Evolutionary conservation across 1,140 invertebrate species (phyloP), one percentile per base, ranked within the genome.

Genomic region (Philotrypesis tridentata): DNA sequence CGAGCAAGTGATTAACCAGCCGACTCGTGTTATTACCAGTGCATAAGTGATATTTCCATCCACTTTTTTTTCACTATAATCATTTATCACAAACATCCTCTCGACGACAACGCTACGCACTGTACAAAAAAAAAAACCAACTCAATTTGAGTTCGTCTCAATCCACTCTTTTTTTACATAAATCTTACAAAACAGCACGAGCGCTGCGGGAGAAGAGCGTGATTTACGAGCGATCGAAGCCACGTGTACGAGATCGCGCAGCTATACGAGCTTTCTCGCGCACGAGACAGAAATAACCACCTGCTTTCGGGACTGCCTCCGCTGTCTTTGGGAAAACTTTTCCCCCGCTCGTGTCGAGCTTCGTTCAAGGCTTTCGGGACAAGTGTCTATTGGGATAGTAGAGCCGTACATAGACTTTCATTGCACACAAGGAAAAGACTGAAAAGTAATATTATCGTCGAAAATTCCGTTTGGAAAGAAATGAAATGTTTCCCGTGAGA

Each of bases 221-320:
- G 67, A 79, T 79, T 72, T 79, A 33, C n/a, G 48, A 60, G 37
- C 11, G 7, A 61, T 2, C 12, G 23, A 79, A 27, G 33, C 63
- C 40, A 81, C 73, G 72, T 75, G 60, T 23, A 11, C 1, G 33
- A 29, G 48, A 55, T 55, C 21, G 8, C n/a, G n/a, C 48, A 17
- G 48, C 48, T 55, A 55, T 17, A 17, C n/a, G n/a, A 55, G 48
- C 48, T 68, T 40, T 27, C 37, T 61, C 48, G 9, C 29, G 29
- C 12, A 17, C n/a, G 33, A n/a, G n/a, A 80, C 70, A 17, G 40
- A 72, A 80, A 80, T 80, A 80, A 73, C 55, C 79, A 80, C 79
- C 70, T 80, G 79, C 79, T 72, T 72, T 65, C 70, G 55, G 31
- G 55, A 23, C 40, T 33, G 11, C 43, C 33, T 0, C n/a, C 33